Base-by-base conservation (phyloP, 2,797 vertebrate genomes). In the Neoniphon sammara region DNA sequence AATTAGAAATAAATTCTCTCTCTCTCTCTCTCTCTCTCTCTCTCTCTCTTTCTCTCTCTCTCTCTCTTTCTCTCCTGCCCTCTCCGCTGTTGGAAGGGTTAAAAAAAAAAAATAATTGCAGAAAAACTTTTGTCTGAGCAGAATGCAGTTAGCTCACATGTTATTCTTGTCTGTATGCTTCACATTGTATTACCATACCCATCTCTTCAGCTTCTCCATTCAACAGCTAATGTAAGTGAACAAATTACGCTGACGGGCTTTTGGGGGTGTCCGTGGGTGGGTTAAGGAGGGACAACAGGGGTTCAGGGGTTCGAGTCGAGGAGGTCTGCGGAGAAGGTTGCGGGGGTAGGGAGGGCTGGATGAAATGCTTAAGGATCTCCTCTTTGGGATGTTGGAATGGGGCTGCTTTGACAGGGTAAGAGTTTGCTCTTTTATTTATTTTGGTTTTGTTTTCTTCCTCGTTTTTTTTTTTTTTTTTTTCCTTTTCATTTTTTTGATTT, bases 161-260 rank as follows among this genome's bases (percentile, higher is more conserved):
- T 94, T 93, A 93, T 92, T 91, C 93, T 93, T 93, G 94, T 95
- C 94, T 93, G 93, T 95, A 94, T 81, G 92, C 94, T 95, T 95
- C 94, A 94, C 93, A 91, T 93, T 92, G 92, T 94, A 93, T 93
- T 91, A 92, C 93, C 93, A 94, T 93, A 91, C 95, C 94, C 93
- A 95, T 94, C 94, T 95, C 94, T 95, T 94, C 94, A 93, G 95
- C 95, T 96, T 95, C 94, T 96, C 95, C 94, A 96, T 95, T 95
- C 93, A 96, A 94, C 95, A 94, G 95, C 95, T 96, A 96, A 95
- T 95, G 96, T 96, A 95, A 94, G 92, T 94, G 92, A 95, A 94
- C 93, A 93, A 94, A 91, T 91, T 92, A 93, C 87, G 72, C 93
- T 91, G 83, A 90, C 14, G 91, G 92, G 93, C 92, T 93, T 91